Evolutionary conservation across 2,113 vertebrate species (phyloP).

Genomic region (Ondatra zibethicus): DNA sequence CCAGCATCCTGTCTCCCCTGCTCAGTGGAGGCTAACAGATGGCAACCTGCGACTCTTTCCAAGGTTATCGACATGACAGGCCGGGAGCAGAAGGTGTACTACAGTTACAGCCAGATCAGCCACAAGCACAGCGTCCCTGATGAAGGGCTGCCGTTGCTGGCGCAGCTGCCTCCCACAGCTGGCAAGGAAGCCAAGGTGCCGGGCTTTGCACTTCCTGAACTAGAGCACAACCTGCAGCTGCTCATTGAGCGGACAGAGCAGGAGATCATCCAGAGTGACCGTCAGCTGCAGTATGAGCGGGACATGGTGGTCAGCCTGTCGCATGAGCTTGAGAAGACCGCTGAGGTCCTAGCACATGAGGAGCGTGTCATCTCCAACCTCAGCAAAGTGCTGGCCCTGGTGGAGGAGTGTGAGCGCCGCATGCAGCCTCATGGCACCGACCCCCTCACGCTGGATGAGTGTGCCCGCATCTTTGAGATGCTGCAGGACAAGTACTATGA

Average conservation of each 20-base stretch:
- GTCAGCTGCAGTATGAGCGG: constrained; percentile 96
- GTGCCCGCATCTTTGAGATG: constrained; percentile 93
- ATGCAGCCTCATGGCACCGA: constrained; percentile 84
- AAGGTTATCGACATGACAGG: constrained; percentile 99
- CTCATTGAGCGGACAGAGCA: constrained; percentile 98
- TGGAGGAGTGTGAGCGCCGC: constrained; percentile 93
- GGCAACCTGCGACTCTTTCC: not conserved
- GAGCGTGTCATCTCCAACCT: constrained; percentile 91
- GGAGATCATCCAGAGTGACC: constrained; percentile 97
- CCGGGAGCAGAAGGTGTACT: constrained; percentile 97
- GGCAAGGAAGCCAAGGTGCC: constrained; percentile 91
- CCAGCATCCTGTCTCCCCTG: not conserved
- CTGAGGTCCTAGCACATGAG: constrained; percentile 89
- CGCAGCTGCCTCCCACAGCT: constrained; percentile 81
- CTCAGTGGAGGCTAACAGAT: accelerated
- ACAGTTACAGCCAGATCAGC: constrained; percentile 98
- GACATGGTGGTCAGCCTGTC: constrained; percentile 95
- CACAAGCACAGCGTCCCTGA: constrained; percentile 97
- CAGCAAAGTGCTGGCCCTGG: constrained; percentile 93
- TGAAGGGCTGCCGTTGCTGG: constrained; percentile 86
- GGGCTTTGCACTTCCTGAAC: constrained; percentile 94
- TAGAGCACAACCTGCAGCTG: constrained; percentile 98
- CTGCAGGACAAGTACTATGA: constrained; percentile 96
- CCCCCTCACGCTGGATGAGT: constrained; percentile 90
- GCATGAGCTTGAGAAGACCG: constrained; percentile 93